Base-by-base conservation (phyloP, 2,797 vertebrate species). In the Periophthalmus magnuspinnatus region DNA sequence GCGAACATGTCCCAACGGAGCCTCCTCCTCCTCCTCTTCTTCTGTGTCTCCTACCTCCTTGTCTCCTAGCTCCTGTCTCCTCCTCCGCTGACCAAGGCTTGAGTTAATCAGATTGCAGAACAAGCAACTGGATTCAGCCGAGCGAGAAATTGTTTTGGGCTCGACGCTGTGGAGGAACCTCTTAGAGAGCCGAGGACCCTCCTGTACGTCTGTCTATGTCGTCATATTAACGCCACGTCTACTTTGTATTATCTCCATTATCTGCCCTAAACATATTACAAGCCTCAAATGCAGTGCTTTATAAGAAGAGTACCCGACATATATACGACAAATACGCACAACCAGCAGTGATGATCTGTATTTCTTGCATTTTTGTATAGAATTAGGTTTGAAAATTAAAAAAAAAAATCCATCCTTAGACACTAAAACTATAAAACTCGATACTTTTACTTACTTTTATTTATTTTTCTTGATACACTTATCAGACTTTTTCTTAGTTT, bases 111-210 rank as follows among this genome's bases (percentile, higher is more conserved):
- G 84, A 86, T 88, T 81, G 83, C 78, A 74, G 75, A 83, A 90
- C 81, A 88, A 91, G 83, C 82, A 76, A 85, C 80, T 84, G 85
- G 36, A 82, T 59, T 80, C 83, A 82, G 83, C 92, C 83, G 78
- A 80, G 90, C 84, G 77, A 89, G 82, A 93, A 93, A 92, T 92
- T 90, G 90, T 90, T 93, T 93, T 88, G 86, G 82, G 80, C 76
- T 77, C 86, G 82, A 87, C 66, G 33, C 68, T 69, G 85, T 69
- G 79, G 87, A 87, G 83, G 78, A 90, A 84, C 84, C 77, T 54
- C 92, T 93, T 86, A 81, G 86, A 74, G 76, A 74, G 75, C 77
- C 13, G 82, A 72, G 72, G 76, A 80, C 79, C 83, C 69, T 68
- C 58, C 28, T 28, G 28, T 69, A 77, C 77, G 78, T 72, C 80